Conservation (phyloP, 2,888 invertebrate species). For the Lymantria monacha region DNA sequence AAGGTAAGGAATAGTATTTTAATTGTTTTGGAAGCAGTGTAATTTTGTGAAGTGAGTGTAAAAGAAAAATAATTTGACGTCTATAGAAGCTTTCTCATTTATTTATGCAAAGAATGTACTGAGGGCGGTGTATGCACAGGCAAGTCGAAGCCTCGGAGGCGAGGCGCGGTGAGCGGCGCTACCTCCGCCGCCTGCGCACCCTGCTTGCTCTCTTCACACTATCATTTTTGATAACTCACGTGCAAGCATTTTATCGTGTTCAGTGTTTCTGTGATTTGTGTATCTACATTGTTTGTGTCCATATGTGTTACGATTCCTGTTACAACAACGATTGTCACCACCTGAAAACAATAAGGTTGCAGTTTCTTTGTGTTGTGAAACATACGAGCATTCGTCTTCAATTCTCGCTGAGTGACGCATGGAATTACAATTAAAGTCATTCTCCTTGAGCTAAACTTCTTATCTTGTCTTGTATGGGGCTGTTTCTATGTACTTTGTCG, state of each 20-base stretch:
- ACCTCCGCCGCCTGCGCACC: conserved; percentile 74
- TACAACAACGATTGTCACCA: conserved; percentile 31
- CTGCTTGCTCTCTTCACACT: conserved; percentile 37
- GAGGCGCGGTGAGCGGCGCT: conserved; percentile 64
- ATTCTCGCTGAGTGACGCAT: conserved; percentile 48
- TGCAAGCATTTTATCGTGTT: conserved; percentile 43
- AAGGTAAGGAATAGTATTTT: conserved; percentile 74
- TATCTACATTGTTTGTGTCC: conserved; percentile 50
- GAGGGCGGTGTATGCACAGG: conserved; percentile 74
- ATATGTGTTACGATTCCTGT: conserved; percentile 44
- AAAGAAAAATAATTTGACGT: conserved; percentile 44
- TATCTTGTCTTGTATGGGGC: conserved; percentile 52
- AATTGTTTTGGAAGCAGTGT: conserved; percentile 69
- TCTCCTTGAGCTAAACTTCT: conserved; percentile 52
- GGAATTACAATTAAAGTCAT: conserved; percentile 51
- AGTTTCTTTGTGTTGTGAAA: conserved; percentile 67
- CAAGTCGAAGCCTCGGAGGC: conserved; percentile 66
- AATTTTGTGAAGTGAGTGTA: conserved; percentile 60
- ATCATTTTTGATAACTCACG: conserved; percentile 61
- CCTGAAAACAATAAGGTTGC: conserved; percentile 47
- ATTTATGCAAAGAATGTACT: conserved; percentile 80
- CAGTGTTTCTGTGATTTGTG: conserved; percentile 64
- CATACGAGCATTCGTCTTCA: conserved; percentile 44
- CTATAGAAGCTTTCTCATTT: conserved; percentile 71
- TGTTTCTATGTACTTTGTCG: conserved; percentile 13